Conservation (phyloP, 2,797 vertebrate species). For the Anableps anableps region DNA sequence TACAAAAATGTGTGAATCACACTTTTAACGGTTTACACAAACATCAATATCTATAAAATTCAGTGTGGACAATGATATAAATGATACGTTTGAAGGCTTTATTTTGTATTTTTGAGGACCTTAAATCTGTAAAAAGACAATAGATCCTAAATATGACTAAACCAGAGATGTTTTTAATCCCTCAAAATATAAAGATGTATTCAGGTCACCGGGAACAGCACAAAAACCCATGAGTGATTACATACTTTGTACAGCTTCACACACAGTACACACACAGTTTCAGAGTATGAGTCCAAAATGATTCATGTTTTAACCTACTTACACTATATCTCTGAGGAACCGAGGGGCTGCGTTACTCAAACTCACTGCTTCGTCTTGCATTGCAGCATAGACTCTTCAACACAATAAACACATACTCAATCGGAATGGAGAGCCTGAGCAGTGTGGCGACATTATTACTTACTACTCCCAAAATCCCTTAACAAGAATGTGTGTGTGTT, state of each 20-base stretch:
- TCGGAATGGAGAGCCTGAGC: constrained; percentile 59
- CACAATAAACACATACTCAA: constrained; percentile 68
- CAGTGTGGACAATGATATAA: no score
- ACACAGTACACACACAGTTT: constrained; percentile 24
- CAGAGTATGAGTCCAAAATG: constrained; percentile 64
- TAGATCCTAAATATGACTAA: constrained; percentile 42
- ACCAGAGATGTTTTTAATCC: constrained; percentile 25
- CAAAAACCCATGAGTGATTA: constrained; percentile 15
- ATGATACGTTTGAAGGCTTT: background rate
- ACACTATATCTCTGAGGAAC: constrained; percentile 68
- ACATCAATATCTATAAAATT: background rate
- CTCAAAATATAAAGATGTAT: constrained; percentile 43
- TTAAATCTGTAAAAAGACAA: constrained; percentile 8
- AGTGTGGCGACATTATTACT: constrained; percentile 69
- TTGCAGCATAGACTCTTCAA: constrained; percentile 58
- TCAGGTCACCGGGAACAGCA: constrained; percentile 61
- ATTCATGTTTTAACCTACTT: constrained; percentile 81
- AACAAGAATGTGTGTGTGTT: constrained; percentile 40
- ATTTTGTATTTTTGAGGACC: background rate
- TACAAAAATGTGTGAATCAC: background rate
- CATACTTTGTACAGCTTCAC: constrained; percentile 16
- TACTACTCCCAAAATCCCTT: constrained; percentile 69
- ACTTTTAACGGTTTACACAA: constrained; percentile 4
- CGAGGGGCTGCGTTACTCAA: constrained; percentile 60
- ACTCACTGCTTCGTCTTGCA: constrained; percentile 60